phyloP scores from a whole-genome alignment of 2,797 vertebrate species.

The Pangasius mekongensis region DNA sequence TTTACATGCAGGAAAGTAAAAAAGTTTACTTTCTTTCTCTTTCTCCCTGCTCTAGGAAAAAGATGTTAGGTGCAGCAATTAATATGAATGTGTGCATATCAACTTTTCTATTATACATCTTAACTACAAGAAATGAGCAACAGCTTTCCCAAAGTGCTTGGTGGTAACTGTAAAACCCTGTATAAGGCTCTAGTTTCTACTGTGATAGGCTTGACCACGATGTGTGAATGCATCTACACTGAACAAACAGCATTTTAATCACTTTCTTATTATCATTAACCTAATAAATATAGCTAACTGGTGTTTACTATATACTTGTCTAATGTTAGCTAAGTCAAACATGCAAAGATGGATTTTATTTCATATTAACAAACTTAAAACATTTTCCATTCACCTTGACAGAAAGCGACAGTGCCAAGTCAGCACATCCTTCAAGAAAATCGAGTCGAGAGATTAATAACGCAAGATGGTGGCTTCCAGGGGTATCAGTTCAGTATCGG shows the following conservation, averaged over 20 bases:
- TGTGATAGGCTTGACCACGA: not conserved
- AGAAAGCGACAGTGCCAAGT: not conserved
- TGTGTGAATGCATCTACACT: not conserved
- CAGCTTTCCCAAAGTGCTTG: not conserved
- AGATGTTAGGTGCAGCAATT: not conserved
- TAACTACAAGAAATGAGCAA: not conserved
- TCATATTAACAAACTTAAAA: not conserved
- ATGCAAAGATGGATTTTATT: not conserved
- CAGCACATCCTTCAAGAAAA: not conserved
- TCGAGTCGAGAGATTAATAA: not conserved
- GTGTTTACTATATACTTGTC: not conserved
- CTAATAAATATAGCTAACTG: not conserved
- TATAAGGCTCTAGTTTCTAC: not conserved
- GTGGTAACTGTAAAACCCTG: not conserved
- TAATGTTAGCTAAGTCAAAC: not conserved
- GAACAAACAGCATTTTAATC: not conserved
- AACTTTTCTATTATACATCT: not conserved
- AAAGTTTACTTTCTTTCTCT: conserved; percentile 4
- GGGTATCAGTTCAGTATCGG: not conserved
- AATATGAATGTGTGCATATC: not conserved
- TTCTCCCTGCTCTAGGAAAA: not conserved
- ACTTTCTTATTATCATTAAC: not conserved
- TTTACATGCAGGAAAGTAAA: not conserved
- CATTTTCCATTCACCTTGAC: not conserved
- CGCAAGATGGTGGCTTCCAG: not conserved